phyloP scores from a whole-genome alignment of 2,888 invertebrate species.

The Eupithecia pulchellata region DNA sequence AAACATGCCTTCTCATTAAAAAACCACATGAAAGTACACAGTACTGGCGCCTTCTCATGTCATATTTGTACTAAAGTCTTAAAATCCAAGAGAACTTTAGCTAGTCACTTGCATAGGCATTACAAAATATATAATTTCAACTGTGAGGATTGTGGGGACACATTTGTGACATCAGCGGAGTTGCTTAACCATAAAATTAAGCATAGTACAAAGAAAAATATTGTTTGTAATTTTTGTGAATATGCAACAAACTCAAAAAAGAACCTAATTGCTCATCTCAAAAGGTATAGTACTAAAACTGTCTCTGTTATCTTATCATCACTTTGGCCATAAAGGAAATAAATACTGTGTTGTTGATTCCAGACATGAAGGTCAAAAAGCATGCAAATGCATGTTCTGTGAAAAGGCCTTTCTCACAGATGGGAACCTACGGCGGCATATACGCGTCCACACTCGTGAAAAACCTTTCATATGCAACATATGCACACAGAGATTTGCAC shows the following conservation, averaged over 20 bases:
- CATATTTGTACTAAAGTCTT: conserved; percentile 72
- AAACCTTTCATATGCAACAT: conserved; percentile 75
- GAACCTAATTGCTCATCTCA: conserved; percentile 72
- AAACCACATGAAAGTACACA: conserved; percentile 74
- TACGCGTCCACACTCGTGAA: conserved; percentile 72
- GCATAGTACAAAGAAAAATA: conserved; percentile 63
- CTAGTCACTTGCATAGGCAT: conserved; percentile 75
- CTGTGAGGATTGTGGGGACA: conserved; percentile 79
- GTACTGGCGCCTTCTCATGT: conserved; percentile 66
- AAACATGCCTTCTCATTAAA: conserved; percentile 77
- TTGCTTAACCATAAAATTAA: conserved; percentile 74
- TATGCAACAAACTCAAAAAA: conserved; percentile 76
- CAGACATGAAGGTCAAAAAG: conserved; percentile 76
- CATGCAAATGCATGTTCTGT: conserved; percentile 71
- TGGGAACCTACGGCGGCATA: conserved; percentile 70
- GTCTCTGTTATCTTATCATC: not conserved
- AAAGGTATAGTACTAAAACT: conserved; percentile 54
- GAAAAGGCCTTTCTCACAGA: conserved; percentile 68
- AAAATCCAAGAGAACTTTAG: conserved; percentile 71
- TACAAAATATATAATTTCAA: conserved; percentile 76
- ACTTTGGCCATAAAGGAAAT: not conserved
- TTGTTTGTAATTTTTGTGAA: conserved; percentile 76
- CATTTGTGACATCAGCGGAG: conserved; percentile 78
- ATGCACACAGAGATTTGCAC: conserved; percentile 72
- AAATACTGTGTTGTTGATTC: conserved; percentile 32